A percentile compares a stretch with the other conserved stretches of the same genome.
These are phyloP conservation scores for Plectus sambesii DNA, from an alignment of 1,140 invertebrate genomes.

Conservation along the genomic window DNA sequence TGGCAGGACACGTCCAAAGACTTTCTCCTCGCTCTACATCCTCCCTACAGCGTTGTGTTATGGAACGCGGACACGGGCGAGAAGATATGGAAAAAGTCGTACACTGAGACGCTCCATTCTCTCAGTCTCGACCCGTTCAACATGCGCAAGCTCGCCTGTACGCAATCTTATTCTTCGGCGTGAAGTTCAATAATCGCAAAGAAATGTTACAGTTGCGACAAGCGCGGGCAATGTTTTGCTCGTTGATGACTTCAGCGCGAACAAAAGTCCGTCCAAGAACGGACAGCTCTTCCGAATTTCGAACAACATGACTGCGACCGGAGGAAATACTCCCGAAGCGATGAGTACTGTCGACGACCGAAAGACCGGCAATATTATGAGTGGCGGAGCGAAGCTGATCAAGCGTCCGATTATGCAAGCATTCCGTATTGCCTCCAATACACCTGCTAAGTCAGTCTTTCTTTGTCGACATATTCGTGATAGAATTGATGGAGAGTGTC, in stretches of 20 bases:
- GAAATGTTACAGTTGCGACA: constrained; percentile 16
- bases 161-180: constrained; percentile 35
- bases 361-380: too few relatives aligned
- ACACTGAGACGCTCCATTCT: constrained; percentile 52
- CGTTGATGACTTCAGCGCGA: constrained; percentile 14
- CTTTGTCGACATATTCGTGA: too few relatives aligned
- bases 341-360: too few relatives aligned
- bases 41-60: constrained; percentile 54
- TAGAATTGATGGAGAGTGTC: too few relatives aligned
- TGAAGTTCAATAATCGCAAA: constrained; percentile 12
- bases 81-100: constrained; percentile 57
- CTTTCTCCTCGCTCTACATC: constrained; percentile 54
- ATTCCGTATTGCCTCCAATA: too few relatives aligned
- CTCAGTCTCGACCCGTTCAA: constrained; percentile 57
- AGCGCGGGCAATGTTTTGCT: constrained; percentile 17
- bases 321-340: too few relatives aligned
- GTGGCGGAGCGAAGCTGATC: too few relatives aligned
- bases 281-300: too few relatives aligned
- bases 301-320: too few relatives aligned
- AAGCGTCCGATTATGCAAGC: too few relatives aligned
- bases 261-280: constrained; percentile 10
- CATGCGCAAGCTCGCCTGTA: constrained; percentile 53
- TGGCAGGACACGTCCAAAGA: constrained; percentile 51
- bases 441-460: too few relatives aligned
- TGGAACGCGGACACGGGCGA: constrained; percentile 57